Percentiles rank a stretch among this genome's conserved stretches.
phyloP scores from a whole-genome alignment of 2,797 vertebrate species.

The Enteromius afrohamiltoni region DNA sequence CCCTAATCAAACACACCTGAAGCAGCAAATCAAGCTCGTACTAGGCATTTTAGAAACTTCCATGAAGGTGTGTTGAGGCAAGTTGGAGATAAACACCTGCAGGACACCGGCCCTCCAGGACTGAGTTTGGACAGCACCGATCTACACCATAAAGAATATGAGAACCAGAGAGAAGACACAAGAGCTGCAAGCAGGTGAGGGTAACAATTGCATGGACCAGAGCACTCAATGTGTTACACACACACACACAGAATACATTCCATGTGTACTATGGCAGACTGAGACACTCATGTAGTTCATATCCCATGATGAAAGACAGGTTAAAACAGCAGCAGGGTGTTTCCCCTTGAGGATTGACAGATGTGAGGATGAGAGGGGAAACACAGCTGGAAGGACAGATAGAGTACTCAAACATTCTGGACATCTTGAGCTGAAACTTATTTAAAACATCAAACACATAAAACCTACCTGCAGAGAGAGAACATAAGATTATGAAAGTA shows the following conservation, averaged over 20 bases:
- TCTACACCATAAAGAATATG: not conserved
- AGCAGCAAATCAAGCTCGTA: too few relatives aligned
- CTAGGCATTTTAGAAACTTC: too few relatives aligned
- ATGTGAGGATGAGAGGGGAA: not conserved
- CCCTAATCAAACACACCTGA: too few relatives aligned
- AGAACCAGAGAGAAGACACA: not conserved
- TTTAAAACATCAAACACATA: not conserved
- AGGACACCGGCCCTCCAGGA: too few relatives aligned
- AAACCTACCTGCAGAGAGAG: not conserved
- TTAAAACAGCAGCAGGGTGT: slow-evolving; percentile 4
- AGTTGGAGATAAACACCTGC: too few relatives aligned
- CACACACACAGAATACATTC: not conserved
- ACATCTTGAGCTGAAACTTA: not conserved
- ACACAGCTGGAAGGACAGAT: not conserved
- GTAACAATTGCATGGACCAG: not conserved
- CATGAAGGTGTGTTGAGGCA: too few relatives aligned
- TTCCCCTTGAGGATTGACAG: not conserved
- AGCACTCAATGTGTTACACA: not conserved
- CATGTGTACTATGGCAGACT: not conserved
- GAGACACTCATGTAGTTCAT: not conserved
- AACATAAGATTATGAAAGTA: not conserved
- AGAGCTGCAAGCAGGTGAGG: not conserved
- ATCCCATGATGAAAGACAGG: not conserved
- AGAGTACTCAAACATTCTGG: not conserved
- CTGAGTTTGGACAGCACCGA: too few relatives aligned